Evolutionary conservation across 2,888 invertebrate species (phyloP), one percentile per base, ranked within the genome.

Genomic region (Cyclophora albipunctata): DNA sequence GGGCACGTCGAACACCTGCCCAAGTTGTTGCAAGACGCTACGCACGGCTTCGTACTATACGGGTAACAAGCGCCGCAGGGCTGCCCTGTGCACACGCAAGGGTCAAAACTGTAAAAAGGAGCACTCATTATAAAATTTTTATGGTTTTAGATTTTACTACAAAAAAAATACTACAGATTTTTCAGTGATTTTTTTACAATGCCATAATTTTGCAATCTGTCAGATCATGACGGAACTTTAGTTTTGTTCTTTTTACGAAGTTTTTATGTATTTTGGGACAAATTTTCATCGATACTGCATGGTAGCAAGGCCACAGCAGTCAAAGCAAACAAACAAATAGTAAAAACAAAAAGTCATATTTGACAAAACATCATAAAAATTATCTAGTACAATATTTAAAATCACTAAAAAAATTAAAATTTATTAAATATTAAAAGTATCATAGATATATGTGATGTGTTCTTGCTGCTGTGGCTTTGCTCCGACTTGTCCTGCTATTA

Each of bases 51-150:
- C n/a, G 82, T 87, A 5, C 72, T 65, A 59, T 80, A 86, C 0
- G 86, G 87, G 46, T 80, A 81, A 57, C 84, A 84, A 3, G 87
- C 84, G 2, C 87, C 87, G 49, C 87, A 86, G 0, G 87, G 86
- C 56, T 57, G 48, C 0, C 86, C 84, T 2, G 73, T 66, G 57
- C 81, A 77, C 3, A 84, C 81, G 64, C 86, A 88, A 2, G 87
- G 87, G 48, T 85, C 85, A 45, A 72, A 85, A 59, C 85, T 88
- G 61, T 87, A 88, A 57, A 81, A 84, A 2, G 86, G 82, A 60
- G 84, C 85, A 71, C 85, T 84, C 86, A 87, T 86, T 78, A 73
- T 70, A 7, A 3, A 5, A 53, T 41, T 59, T 58, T 58, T 35
- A 67, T 45, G 46, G 66, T 71, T 71, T 67, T 77, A 69, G 50